Conservation (phyloP, 2,888 invertebrate species). For the Clunio marinus region DNA sequence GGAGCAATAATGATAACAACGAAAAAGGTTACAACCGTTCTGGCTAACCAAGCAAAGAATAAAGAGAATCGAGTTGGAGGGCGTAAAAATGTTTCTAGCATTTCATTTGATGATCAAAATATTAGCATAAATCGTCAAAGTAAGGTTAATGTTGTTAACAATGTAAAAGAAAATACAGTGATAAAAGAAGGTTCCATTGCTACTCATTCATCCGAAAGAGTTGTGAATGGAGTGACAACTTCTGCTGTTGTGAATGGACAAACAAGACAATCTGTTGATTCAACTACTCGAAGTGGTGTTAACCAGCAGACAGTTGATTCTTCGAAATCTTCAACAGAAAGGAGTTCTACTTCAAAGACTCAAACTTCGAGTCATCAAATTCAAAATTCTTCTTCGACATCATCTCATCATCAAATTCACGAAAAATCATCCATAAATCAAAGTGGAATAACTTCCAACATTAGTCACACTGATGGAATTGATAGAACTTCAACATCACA, state of each 20-base stretch:
- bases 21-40: conserved; percentile 52
- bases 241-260: conserved; percentile 11
- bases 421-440: not conserved
- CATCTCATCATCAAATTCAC: not conserved
- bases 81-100: conserved; percentile 17
- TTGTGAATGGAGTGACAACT: conserved; percentile 12
- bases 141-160: conserved; percentile 37
- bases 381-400: conserved; percentile 5
- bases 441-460: not conserved
- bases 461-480: not conserved
- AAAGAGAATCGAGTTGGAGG: conserved; percentile 46
- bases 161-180: conserved; percentile 27
- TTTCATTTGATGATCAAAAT: conserved; percentile 47
- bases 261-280: not conserved
- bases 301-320: not conserved
- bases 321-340: not conserved
- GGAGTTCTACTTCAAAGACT: not conserved
- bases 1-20: conserved; percentile 56
- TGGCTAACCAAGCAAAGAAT: conserved; percentile 44
- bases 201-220: not conserved
- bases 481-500: not conserved
- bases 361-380: conserved; percentile 4
- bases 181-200: conserved; percentile 24
- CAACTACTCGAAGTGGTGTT: not conserved
- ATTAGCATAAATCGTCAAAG: conserved; percentile 40